Base-by-base conservation (phyloP, 2,113 vertebrate species). In the Misgurnus mizolepis region DNA sequence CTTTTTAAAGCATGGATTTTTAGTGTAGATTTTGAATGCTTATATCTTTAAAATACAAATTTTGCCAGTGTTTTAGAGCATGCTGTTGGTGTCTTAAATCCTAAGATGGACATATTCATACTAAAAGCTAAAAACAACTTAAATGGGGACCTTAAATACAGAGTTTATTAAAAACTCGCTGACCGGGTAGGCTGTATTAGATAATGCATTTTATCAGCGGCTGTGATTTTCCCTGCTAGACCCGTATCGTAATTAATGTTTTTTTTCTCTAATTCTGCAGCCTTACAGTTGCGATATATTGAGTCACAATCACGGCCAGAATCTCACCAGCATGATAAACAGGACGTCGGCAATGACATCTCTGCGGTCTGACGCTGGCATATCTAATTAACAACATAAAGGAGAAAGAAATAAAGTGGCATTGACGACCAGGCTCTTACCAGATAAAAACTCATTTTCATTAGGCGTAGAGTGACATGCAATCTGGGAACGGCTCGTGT, bases 301-400 rank as follows among this genome's bases (percentile, higher is more conserved):
- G 72, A 75, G 56, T 77, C 74, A 77, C 61, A 77, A 77, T 77
- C 74, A 66, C 34, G 62, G 14, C 15, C 74, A 65, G 34, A 22
- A 77, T 77, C 74, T 77, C 61, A 17, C 61, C 27, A 66, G n/a
- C 74, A 47, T 75, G 72, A 62, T 74, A 55, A 27, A 27, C 17
- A 15, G 45, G 61, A 27, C 74, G 14, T 75, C 64, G 47, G 72
- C 58, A 75, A 64, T 66, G 74, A 77, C 74, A 77, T 66, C 74
- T 77, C 74, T 40, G 74, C 74, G 17, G 58, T 75, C 58, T 75
- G 72, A 64, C 43, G 5, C 8, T 67, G 41, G 79, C 67, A 67
- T 69, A 61, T 76, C 73, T 81, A 76, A 81, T 81, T 81, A 81
- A 76, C 70, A 50, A 58, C 49, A 56, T 71, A 80, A 71, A 80